Percentiles rank a stretch among this genome's conserved stretches.
These are phyloP conservation scores for Stercorarius parasiticus DNA, from an alignment of 2,113 vertebrate genomes.

Conservation along the genomic window DNA sequence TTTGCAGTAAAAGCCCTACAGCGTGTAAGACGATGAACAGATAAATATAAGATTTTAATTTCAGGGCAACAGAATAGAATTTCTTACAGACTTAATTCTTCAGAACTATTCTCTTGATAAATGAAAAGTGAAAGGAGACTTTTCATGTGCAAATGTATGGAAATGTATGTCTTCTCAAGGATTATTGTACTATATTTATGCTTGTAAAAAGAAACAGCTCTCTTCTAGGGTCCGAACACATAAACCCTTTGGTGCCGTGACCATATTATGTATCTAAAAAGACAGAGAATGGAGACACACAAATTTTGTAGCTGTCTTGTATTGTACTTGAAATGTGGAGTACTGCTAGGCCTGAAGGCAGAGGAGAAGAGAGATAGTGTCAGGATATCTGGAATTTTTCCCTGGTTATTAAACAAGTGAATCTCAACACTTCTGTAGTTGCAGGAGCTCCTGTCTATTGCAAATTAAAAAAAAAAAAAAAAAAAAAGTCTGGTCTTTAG, in stretches of 20 bases:
- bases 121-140: background rate
- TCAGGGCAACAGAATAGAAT: background rate
- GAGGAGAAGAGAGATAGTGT: background rate
- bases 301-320: background rate
- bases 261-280: background rate
- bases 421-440: background rate
- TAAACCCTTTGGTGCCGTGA: background rate
- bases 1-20: background rate
- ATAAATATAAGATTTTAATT: constrained; percentile 8
- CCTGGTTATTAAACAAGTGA: background rate
- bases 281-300: background rate
- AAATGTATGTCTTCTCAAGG: background rate
- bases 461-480: background rate
- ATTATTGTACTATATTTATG: background rate
- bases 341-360: background rate
- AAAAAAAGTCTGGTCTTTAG: background rate
- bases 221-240: background rate
- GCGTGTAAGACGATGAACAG: rapidly evolving
- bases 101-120: background rate
- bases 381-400: background rate
- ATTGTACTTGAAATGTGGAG: background rate
- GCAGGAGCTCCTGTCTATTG: background rate
- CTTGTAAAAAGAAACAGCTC: background rate
- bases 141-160: background rate
- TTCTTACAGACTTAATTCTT: background rate